Conservation (phyloP, 2,797 vertebrate species). For the Epinephelus awoara region DNA sequence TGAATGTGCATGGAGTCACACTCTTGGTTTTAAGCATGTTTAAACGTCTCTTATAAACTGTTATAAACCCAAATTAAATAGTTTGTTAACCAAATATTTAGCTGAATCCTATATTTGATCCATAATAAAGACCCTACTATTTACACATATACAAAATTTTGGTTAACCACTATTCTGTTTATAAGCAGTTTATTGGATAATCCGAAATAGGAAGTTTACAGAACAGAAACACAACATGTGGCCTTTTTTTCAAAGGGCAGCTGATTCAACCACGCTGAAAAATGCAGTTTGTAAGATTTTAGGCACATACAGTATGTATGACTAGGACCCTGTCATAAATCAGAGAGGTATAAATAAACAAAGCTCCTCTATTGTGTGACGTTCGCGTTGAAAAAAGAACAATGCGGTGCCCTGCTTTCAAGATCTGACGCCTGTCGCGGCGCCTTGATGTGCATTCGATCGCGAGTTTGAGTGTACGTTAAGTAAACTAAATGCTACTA, state of each 20-base stretch:
- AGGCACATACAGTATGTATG: constrained; percentile 39
- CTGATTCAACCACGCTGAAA: constrained; percentile 43
- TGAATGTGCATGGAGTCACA: constrained; percentile 13
- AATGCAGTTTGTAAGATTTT: constrained; percentile 76
- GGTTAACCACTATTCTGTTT: constrained; percentile 67
- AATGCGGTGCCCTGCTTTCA: constrained; percentile 34
- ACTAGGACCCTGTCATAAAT: constrained; percentile 41
- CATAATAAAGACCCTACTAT: neutral
- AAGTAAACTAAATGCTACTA: constrained; percentile 28
- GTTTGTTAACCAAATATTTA: constrained; percentile 59
- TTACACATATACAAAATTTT: constrained; percentile 39
- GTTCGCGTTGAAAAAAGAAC: constrained; percentile 26
- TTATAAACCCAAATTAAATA: constrained; percentile 64
- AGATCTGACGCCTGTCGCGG: constrained; percentile 27
- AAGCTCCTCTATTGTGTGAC: constrained; percentile 28
- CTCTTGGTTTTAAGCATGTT: constrained; percentile 2
- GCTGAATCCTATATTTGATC: neutral
- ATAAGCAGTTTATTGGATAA: constrained; percentile 65
- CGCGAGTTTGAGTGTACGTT: constrained; percentile 8
- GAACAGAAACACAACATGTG: constrained; percentile 26
- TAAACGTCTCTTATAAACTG: constrained; percentile 41
- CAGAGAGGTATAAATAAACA: constrained; percentile 47
- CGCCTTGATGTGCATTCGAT: constrained; percentile 17
- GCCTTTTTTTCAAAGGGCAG: constrained; percentile 30
- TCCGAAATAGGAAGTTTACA: constrained; percentile 28